phyloP scores from a whole-genome alignment of 2,888 invertebrate species.

The Lycocerus yunnanus region DNA sequence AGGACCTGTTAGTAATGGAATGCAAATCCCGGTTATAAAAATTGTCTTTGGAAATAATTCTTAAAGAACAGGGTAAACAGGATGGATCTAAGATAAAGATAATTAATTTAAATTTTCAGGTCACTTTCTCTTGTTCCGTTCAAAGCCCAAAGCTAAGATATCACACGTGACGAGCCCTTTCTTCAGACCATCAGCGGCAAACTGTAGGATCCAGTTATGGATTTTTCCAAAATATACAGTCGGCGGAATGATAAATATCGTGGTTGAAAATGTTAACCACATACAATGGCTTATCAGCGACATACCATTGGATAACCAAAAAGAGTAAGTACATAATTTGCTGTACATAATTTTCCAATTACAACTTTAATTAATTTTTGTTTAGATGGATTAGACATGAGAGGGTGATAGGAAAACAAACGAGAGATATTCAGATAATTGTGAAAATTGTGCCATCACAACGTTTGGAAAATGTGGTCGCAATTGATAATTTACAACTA shows the following conservation, averaged over 20 bases:
- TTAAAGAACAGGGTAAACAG: no score
- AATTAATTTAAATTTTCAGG: slow-evolving; percentile 57
- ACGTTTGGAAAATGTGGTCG: slow-evolving; percentile 63
- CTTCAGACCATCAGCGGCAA: slow-evolving; percentile 62
- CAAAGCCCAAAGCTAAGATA: slow-evolving; percentile 61
- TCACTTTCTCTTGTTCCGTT: slow-evolving; percentile 73
- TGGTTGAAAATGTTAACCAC: slow-evolving; percentile 65
- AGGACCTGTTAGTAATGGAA: no score
- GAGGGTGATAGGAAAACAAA: slow-evolving; percentile 64
- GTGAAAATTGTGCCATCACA: slow-evolving; percentile 64
- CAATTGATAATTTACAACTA: slow-evolving; percentile 80
- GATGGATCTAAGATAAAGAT: no score
- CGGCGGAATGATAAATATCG: slow-evolving; percentile 63
- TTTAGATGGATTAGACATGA: slow-evolving; percentile 63
- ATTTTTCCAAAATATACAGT: slow-evolving; percentile 73
- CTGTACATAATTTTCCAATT: background rate
- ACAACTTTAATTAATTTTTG: slow-evolving; percentile 31
- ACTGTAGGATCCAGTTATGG: slow-evolving; percentile 64
- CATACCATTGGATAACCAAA: slow-evolving; percentile 63
- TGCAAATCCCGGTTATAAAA: no score
- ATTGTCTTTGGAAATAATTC: no score
- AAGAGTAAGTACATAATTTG: slow-evolving; percentile 57
- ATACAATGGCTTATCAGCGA: slow-evolving; percentile 70
- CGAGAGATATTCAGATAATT: slow-evolving; percentile 67
- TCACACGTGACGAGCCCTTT: slow-evolving; percentile 64